These are phyloP conservation scores for Cataglyphis albicans DNA, from an alignment of 2,888 invertebrate genomes.

Conservation along the genomic window DNA sequence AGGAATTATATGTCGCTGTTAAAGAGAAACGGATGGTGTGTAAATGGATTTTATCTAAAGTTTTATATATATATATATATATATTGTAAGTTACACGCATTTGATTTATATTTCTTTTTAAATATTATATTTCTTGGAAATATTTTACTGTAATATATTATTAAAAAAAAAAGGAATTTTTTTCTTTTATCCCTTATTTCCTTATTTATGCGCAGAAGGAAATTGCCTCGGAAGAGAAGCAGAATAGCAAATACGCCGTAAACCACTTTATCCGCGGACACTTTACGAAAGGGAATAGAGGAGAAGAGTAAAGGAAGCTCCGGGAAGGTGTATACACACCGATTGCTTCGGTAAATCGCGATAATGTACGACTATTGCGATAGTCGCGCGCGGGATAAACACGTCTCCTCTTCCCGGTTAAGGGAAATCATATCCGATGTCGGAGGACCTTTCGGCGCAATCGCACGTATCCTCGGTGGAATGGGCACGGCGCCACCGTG, in stretches of 20 bases:
- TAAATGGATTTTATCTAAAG: neutral
- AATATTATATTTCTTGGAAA: constrained; percentile 30
- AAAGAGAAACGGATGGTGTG: neutral
- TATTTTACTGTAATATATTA: constrained; percentile 29
- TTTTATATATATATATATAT: neutral
- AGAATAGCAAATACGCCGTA: constrained; percentile 37
- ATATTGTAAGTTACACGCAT: constrained; percentile 4
- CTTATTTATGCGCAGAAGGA: neutral
- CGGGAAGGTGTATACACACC: neutral
- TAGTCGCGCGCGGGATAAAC: constrained; percentile 38
- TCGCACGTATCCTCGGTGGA: constrained; percentile 60
- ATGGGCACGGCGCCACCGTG: constrained; percentile 69
- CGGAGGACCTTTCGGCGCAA: constrained; percentile 63
- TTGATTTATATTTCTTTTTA: neutral
- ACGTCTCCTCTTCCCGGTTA: constrained; percentile 36
- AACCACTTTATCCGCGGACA: constrained; percentile 31
- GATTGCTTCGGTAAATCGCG: constrained; percentile 49
- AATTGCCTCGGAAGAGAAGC: constrained; percentile 38
- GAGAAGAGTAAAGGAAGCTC: neutral
- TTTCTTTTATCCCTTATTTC: neutral
- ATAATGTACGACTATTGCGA: constrained; percentile 38
- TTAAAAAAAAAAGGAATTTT: constrained; percentile 16
- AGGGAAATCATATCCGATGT: constrained; percentile 42
- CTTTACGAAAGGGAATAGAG: constrained; percentile 2
- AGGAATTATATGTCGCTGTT: neutral